Base-by-base conservation (phyloP, 2,113 vertebrate genomes). In the Fregata magnificens region DNA sequence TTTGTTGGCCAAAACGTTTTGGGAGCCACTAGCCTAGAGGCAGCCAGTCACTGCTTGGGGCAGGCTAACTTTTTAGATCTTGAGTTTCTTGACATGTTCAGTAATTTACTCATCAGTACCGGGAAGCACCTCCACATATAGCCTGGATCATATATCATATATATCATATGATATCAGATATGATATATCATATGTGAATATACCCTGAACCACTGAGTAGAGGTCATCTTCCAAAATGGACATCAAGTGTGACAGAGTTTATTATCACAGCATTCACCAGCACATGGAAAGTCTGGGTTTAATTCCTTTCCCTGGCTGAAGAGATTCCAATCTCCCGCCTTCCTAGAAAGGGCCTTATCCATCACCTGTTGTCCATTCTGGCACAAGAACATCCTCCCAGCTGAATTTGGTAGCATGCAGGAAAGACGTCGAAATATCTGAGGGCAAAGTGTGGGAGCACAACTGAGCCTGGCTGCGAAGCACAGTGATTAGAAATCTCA, bases 371-470 rank as follows among this genome's bases (percentile, higher is more conserved):
- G 0, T 71, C 49, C 8, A n/a, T 44, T 44, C 42, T 82, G 29
- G 20, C 34, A 67, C 11, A 31, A 47, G 85, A 82, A 44, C 26
- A 12, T 81, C 49, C 44, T 85, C 36, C 13, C 6, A 1, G 26
- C 7, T 61, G 26, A 77, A 76, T 34, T 42, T 2, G 0, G 8
- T 18, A 59, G 24, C 0, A 0, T 40, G n/a, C 38, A 82, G 44
- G 56, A 80, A 72, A 90, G 29, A 42, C 8, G 3, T 9, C 6
- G 0, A 47, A 79, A 86, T 73, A 5, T 34, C 36, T 77, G 65
- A 25, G 36, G 40, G 45, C 19, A 44, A 61, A 65, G 29, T 28
- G 6, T 63, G 22, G 29, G 40, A 90, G 25, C 7, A 1, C 5
- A 1, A 55, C n/a, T 55, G 85, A 82, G 44, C 40, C 44, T 82